phyloP scores from a whole-genome alignment of 1,140 invertebrate species.

The Cataglyphis hispanica region DNA sequence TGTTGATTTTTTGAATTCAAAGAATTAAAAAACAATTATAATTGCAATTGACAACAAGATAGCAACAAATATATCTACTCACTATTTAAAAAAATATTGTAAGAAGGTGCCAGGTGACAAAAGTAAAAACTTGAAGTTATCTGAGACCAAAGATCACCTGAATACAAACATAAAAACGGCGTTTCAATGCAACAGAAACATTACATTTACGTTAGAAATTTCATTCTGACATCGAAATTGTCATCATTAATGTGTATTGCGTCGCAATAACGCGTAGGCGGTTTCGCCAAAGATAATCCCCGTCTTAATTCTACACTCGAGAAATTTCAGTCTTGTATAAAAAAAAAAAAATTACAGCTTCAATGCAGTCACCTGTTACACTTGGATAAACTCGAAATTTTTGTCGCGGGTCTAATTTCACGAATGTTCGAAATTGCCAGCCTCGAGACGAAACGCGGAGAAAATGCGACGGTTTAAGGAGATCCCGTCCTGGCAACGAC shows the following conservation, averaged over 20 bases:
- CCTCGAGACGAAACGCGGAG: not conserved
- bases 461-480: not conserved
- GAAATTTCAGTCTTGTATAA: not conserved
- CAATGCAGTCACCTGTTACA: slow-evolving; percentile 7
- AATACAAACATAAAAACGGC: slow-evolving; percentile 6
- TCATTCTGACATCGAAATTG: not conserved
- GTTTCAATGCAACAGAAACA: not conserved
- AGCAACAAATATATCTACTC: not conserved
- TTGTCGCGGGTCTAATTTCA: not conserved
- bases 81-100: not conserved
- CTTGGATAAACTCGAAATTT: not conserved
- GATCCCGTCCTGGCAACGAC: not conserved
- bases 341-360: not conserved
- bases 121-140: slow-evolving; percentile 9
- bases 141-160: not conserved
- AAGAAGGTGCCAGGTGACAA: not conserved
- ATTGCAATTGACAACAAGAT: not conserved
- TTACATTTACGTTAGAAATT: not conserved
- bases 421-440: not conserved
- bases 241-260: not conserved
- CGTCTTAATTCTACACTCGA: not conserved
- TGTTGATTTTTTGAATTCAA: not conserved
- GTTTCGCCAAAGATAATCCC: not conserved
- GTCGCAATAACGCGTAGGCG: not conserved
- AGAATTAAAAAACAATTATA: not conserved